Evolutionary conservation across 1,140 invertebrate genomes (phyloP).

Genomic region (Sipha flava): DNA sequence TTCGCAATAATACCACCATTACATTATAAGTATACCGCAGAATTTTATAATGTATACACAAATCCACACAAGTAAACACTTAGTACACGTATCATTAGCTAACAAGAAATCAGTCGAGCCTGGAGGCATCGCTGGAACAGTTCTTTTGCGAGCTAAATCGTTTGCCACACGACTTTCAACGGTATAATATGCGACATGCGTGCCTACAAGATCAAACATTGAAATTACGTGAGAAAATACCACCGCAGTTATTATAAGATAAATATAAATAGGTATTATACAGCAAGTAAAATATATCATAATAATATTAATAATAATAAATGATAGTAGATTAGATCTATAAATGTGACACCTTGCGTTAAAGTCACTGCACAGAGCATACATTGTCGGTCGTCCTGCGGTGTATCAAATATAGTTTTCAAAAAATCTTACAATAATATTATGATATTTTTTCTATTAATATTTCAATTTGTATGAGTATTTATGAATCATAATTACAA

Average conservation of each 20-base stretch:
- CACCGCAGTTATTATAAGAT: background rate
- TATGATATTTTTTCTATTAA: background rate
- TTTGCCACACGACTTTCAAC: background rate
- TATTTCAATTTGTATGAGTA: background rate
- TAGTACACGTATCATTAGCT: background rate
- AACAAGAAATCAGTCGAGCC: background rate
- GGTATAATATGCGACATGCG: background rate
- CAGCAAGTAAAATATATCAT: no score
- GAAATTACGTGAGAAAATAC: background rate
- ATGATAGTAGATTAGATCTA: no score
- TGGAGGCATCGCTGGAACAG: background rate
- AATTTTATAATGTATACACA: background rate
- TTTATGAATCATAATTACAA: background rate
- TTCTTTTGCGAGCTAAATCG: background rate
- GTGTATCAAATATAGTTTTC: background rate
- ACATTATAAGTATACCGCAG: background rate
- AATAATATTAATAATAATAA: no score
- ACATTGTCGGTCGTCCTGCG: background rate
- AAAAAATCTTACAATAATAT: background rate
- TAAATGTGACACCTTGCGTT: background rate
- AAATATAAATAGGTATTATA: no score
- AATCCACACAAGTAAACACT: background rate
- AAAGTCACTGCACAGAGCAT: background rate
- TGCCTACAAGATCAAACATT: background rate
- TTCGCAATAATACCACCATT: background rate